These are phyloP conservation scores for Ceratina calcarata DNA, from an alignment of 1,140 invertebrate genomes.

Conservation along the genomic window DNA sequence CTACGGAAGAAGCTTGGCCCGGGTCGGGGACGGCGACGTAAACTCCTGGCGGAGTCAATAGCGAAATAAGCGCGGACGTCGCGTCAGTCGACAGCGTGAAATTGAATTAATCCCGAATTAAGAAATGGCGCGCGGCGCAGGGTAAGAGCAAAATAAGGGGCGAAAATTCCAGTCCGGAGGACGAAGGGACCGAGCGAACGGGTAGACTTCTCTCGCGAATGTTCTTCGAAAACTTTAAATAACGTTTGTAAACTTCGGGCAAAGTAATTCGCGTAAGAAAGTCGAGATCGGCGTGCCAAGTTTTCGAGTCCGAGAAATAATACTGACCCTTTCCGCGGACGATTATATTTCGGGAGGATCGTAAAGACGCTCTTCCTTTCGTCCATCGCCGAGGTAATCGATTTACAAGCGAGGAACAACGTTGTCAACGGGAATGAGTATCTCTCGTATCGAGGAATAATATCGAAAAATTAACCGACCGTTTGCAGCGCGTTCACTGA, in stretches of 20 bases:
- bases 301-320: constrained; percentile 56
- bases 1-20: background rate
- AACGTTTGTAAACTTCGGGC: constrained; percentile 67
- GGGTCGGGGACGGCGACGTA: background rate
- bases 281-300: constrained; percentile 55
- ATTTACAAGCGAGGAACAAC: background rate
- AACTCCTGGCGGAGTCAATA: constrained; percentile 38
- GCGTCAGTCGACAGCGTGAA: constrained; percentile 59
- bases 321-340: constrained; percentile 36
- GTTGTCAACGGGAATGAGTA: too few relatives aligned
- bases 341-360: constrained; percentile 40
- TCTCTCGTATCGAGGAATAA: background rate
- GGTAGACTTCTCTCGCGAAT: constrained; percentile 39
- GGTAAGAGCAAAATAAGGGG: constrained; percentile 11
- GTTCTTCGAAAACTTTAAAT: constrained; percentile 68
- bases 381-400: background rate
- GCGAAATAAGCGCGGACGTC: constrained; percentile 50
- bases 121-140: constrained; percentile 50
- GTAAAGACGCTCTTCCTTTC: background rate
- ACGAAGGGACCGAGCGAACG: constrained; percentile 1
- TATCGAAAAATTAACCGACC: constrained; percentile 4
- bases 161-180: constrained; percentile 13
- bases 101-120: constrained; percentile 71
- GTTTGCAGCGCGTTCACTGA: background rate
- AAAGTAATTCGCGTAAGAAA: constrained; percentile 65